These are phyloP conservation scores for Mobula hypostoma DNA, from an alignment of 2,113 vertebrate genomes.

Conservation along the genomic window DNA sequence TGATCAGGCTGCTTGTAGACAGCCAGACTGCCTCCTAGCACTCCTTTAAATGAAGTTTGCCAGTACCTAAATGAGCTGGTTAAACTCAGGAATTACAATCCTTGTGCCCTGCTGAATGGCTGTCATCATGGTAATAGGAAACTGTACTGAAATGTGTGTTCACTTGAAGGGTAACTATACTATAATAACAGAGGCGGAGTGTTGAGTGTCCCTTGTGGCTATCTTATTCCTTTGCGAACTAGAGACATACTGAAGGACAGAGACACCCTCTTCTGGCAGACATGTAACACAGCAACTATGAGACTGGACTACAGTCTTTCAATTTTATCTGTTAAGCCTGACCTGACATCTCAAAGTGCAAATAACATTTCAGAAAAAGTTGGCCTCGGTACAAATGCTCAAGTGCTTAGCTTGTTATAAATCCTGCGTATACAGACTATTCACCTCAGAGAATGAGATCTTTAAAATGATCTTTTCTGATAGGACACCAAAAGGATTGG, in stretches of 20 bases:
- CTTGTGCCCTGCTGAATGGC: slow-evolving; percentile 59
- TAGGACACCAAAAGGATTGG: slow-evolving; percentile 7
- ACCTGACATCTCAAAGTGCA: not conserved
- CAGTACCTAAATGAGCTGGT: slow-evolving; percentile 69
- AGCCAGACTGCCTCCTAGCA: slow-evolving; percentile 71
- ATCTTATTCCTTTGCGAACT: not conserved
- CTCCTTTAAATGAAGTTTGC: slow-evolving; percentile 67
- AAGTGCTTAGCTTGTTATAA: not conserved
- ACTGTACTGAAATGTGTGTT: slow-evolving; percentile 58
- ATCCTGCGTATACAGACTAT: not conserved
- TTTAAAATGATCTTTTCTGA: not conserved
- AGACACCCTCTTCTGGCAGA: not conserved
- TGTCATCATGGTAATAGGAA: slow-evolving; percentile 69
- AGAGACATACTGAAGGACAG: slow-evolving; percentile 2
- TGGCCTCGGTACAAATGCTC: not conserved
- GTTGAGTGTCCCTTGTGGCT: slow-evolving; percentile 57
- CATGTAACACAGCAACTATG: not conserved
- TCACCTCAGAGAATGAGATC: not conserved
- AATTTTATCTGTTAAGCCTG: not conserved
- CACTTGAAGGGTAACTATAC: slow-evolving; percentile 60
- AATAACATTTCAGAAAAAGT: not conserved
- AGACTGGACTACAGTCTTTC: not conserved
- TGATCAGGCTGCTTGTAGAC: slow-evolving; percentile 73
- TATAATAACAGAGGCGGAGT: slow-evolving; percentile 56
- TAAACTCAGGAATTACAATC: slow-evolving; percentile 68